Base-by-base conservation (phyloP, 2,888 invertebrate genomes). In the Tetropium fuscum region DNA sequence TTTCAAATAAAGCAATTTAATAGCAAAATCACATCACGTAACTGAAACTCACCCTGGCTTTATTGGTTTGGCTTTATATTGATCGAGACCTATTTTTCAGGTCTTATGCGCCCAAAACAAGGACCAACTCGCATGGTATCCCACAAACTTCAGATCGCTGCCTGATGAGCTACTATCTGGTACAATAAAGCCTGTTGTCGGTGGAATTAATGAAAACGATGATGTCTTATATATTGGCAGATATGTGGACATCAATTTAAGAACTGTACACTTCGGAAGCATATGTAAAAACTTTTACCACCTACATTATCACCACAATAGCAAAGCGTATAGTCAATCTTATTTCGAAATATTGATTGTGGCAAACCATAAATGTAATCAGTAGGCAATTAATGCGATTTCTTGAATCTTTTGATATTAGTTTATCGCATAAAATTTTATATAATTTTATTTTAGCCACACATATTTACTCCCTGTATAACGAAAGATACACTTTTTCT, bases 301-400 rank as follows among this genome's bases (percentile, higher is more conserved):
- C 13, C 7, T 48, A 15, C 34, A 36, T 8, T 48, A 48, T 5
- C 36, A 48, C 6, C 25, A 20, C 15, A 11, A 10, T 18, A 22
- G 25, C 3, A 40, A 19, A 27, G 5, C 16, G 2, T 18, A 16
- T 5, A 11, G 25, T 8, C 27, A 16, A 2, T 15, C 27, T 13
- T 16, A 40, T 18, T 51, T 18, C 13, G 51, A 51, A 25, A 27
- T 51, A 51, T 40, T 51, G 16, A 20, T 51, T 16, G 10, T 51
- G 8, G 40, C n/a, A n/a, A n/a, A 22, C n/a, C 3, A 22, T 22
- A 36, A 22, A 36, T 47, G 47, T 19, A 32, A 3, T 1, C 11
- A 11, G 2, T 13, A 34, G 6, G 34, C n/a, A n/a, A n/a, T n/a
- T n/a, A n/a, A n/a, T n/a, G n/a, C n/a, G n/a, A n/a, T n/a, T n/a